Conservation (phyloP, 1,140 invertebrate genomes). For the Drosophila albomicans region DNA sequence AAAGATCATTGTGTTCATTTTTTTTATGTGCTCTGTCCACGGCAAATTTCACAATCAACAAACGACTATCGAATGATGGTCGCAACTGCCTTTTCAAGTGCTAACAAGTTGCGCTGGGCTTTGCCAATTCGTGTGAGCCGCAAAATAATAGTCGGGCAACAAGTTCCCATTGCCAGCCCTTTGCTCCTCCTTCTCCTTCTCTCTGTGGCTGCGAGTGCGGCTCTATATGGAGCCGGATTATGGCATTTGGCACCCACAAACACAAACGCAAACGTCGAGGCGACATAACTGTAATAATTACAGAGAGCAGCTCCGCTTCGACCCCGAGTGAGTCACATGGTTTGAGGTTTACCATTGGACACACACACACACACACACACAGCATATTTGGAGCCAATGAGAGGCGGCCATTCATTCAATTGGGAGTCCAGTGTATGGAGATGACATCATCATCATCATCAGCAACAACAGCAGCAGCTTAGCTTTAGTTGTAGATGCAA, state of each 20-base stretch:
- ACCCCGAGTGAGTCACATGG: slow-evolving; percentile 46
- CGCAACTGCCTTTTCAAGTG: slow-evolving; percentile 51
- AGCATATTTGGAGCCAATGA: slow-evolving; percentile 35
- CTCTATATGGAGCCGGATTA: slow-evolving; percentile 30
- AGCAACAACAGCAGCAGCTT: background rate
- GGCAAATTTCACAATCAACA: slow-evolving; percentile 62
- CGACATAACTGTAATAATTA: slow-evolving; percentile 76
- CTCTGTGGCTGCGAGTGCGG: too few relatives aligned
- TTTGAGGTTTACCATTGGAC: slow-evolving; percentile 24
- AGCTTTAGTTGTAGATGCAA: slow-evolving; percentile 28
- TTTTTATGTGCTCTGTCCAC: slow-evolving; percentile 55
- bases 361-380: slow-evolving; percentile 12
- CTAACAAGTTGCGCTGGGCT: slow-evolving; percentile 46
- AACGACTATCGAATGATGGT: slow-evolving; percentile 15
- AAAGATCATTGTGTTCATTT: slow-evolving; percentile 42
- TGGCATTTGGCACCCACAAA: slow-evolving; percentile 51
- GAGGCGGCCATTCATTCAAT: slow-evolving; percentile 36
- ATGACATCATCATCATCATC: slow-evolving; percentile 67
- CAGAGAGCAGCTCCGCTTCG: slow-evolving; percentile 22
- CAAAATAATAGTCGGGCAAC: slow-evolving; percentile 17
- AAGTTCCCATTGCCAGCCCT: slow-evolving; percentile 5
- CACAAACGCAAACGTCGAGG: background rate
- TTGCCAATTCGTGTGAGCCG: slow-evolving; percentile 2
- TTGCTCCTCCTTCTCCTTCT: background rate
- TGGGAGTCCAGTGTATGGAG: slow-evolving; percentile 17